Percentiles rank a stretch among this genome's conserved stretches.
phyloP scores from a whole-genome alignment of 2,113 vertebrate species.

The Tympanuchus pallidicinctus region DNA sequence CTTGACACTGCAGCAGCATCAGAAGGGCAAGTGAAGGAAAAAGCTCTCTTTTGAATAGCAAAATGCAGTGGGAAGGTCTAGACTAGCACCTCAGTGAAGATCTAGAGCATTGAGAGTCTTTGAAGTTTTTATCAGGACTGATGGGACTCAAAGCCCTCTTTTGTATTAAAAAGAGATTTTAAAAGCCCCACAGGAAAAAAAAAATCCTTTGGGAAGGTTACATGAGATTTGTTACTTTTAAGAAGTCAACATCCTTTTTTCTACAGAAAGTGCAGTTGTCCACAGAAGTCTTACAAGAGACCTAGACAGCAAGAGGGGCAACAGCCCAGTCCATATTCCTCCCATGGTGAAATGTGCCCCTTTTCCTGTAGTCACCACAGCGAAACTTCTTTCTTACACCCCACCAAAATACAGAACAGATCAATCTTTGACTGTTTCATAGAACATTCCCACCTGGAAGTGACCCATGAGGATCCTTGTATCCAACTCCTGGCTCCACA shows the following conservation, averaged over 20 bases:
- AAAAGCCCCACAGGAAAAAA: background rate
- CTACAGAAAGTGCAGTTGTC: background rate
- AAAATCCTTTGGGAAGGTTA: background rate
- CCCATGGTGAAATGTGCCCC: fast-evolving
- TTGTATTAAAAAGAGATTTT: background rate
- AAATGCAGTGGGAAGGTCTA: background rate
- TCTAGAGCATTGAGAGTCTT: background rate
- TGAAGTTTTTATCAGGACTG: background rate
- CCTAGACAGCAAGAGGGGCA: background rate
- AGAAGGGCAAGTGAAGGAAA: background rate
- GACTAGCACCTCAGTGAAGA: background rate
- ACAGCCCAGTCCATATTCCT: background rate
- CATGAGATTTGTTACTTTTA: background rate
- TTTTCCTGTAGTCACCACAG: background rate
- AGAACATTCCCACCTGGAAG: too few species aligned
- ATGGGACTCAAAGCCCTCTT: background rate
- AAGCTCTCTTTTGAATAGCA: background rate
- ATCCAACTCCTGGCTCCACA: too few species aligned
- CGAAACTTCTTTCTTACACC: background rate
- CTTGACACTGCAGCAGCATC: background rate
- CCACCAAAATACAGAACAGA: background rate
- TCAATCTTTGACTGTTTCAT: background rate
- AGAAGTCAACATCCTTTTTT: background rate
- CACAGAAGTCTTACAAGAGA: background rate
- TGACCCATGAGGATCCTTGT: too few species aligned